Conservation (phyloP, 2,797 vertebrate genomes). For the Gambelia wislizenii region DNA sequence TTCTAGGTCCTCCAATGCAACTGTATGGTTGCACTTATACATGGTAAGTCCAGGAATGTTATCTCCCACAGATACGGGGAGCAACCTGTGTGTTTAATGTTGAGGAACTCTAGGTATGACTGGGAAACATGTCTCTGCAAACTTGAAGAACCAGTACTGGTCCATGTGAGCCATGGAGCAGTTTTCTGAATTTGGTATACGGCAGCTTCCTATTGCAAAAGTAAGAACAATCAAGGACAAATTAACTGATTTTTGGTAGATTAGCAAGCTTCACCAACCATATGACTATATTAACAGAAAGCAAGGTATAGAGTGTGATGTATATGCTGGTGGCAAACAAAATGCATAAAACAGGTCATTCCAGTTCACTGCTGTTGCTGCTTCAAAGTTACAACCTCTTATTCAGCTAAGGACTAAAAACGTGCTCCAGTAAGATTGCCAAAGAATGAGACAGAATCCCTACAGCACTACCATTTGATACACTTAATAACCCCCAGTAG, state of each 20-base stretch:
- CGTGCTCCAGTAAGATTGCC: neutral
- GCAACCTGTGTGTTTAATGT: neutral
- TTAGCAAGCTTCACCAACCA: no score
- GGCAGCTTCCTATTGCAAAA: neutral
- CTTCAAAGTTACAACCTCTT: neutral
- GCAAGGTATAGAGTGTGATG: neutral
- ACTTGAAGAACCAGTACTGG: neutral
- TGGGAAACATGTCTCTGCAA: neutral
- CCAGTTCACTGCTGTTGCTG: neutral
- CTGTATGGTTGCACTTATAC: no score
- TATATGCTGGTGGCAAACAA: neutral
- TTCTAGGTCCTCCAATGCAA: no score
- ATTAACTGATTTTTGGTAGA: neutral
- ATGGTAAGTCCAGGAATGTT: no score
- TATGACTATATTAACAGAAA: neutral
- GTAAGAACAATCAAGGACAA: neutral
- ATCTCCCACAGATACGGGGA: no score
- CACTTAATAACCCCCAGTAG: constrained; percentile 12
- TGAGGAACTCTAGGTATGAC: neutral
- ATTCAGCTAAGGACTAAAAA: neutral
- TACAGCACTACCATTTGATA: neutral
- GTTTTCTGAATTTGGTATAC: neutral
- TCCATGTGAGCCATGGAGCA: neutral
- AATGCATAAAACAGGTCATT: neutral
- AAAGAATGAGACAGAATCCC: neutral